Percentiles rank a stretch among this genome's conserved stretches.
Evolutionary conservation across 2,888 invertebrate species (phyloP).

Genomic region (Stenolophus ochropezus): DNA sequence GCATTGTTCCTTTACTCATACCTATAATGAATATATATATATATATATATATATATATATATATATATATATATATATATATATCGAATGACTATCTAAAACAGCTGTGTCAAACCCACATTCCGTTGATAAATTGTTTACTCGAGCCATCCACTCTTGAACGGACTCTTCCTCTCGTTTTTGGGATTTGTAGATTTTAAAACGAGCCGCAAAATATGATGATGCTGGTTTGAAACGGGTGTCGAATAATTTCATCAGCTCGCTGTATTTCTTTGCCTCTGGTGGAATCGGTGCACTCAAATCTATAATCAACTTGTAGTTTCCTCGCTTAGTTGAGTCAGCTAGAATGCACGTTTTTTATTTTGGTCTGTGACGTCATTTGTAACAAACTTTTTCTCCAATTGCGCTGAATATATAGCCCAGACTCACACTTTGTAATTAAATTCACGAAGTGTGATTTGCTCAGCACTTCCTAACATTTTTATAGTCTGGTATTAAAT

Average conservation of each 20-base stretch:
- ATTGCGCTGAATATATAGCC: neutral
- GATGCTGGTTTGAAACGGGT: neutral
- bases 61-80: no score
- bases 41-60: no score
- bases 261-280: neutral
- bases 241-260: neutral
- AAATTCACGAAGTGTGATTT: no score
- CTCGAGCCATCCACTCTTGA: neutral
- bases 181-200: neutral
- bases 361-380: neutral
- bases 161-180: neutral
- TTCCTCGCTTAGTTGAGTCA: neutral
- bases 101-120: neutral
- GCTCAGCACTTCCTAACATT: no score
- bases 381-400: neutral
- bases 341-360: neutral
- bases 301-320: neutral
- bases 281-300: neutral
- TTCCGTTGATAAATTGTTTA: neutral
- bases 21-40: conserved; percentile 1
- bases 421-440: neutral
- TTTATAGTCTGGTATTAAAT: no score
- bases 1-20: neutral
- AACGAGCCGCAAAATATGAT: neutral
- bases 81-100: neutral